Conservation (phyloP, 2,113 vertebrate species). For the Ceyx cyanopectus region DNA sequence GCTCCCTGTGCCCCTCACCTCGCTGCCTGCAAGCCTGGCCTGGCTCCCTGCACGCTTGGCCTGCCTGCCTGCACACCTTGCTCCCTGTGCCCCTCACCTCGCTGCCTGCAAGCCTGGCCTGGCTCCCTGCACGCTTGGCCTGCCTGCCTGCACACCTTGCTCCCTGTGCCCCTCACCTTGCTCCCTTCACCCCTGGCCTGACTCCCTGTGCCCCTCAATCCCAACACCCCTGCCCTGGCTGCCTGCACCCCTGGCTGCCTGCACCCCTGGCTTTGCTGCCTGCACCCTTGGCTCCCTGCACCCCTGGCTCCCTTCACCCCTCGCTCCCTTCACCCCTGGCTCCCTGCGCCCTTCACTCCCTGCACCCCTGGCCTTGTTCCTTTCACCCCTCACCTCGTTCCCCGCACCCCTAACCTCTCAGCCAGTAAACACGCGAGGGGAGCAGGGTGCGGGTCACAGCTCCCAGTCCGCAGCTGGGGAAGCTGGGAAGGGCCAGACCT, state of each 20-base stretch:
- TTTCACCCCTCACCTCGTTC: neutral
- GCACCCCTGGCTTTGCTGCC: neutral
- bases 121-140: no score
- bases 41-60: neutral
- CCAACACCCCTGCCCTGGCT: neutral
- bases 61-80: neutral
- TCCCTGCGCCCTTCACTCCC: no score
- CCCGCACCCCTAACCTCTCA: neutral
- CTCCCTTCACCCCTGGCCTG: neutral
- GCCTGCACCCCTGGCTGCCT: neutral
- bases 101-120: no score
- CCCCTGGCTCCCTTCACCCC: neutral
- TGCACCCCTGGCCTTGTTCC: neutral
- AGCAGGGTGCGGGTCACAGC: neutral
- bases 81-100: no score
- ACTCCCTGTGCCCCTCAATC: neutral
- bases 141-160: no score
- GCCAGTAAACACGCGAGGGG: neutral
- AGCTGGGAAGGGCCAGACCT: neutral
- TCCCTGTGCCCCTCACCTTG: no score
- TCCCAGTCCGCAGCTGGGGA: neutral
- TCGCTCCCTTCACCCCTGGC: no score
- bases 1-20: no score
- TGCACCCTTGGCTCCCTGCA: neutral
- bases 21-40: neutral